Evolutionary conservation across 2,888 invertebrate species (phyloP).

Genomic region (Saturnia pavonia): DNA sequence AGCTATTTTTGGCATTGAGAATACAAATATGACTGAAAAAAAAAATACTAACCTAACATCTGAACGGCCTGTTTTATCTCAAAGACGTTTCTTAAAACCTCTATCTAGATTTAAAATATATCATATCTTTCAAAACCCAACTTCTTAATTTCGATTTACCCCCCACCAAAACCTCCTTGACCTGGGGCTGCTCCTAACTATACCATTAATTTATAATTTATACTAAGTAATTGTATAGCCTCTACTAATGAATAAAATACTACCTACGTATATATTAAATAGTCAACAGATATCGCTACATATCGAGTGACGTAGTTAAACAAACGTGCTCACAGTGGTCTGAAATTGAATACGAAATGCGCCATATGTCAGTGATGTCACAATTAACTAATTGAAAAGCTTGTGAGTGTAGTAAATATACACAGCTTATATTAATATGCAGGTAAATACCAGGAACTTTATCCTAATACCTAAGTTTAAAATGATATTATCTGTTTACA

Average conservation of each 20-base stretch:
- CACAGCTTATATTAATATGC: neutral
- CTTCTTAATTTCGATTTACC: neutral
- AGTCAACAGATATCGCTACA: neutral
- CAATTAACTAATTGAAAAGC: neutral
- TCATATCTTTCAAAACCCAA: no score
- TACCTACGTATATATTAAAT: neutral
- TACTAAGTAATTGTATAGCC: neutral
- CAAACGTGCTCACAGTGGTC: neutral
- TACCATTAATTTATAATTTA: neutral
- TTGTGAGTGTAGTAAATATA: neutral
- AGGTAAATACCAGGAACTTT: neutral
- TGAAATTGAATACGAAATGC: constrained; percentile 13
- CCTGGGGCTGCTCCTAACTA: neutral
- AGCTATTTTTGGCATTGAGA: no score
- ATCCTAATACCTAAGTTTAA: neutral
- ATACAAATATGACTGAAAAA: neutral
- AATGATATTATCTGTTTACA: neutral
- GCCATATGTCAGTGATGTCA: constrained; percentile 14
- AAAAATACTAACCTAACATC: no score
- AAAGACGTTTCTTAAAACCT: no score
- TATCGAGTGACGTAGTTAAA: constrained; percentile 2
- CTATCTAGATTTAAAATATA: no score
- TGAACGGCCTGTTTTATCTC: no score
- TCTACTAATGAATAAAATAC: neutral
- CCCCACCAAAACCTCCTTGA: neutral